phyloP scores from a whole-genome alignment of 2,113 vertebrate species.

The Anguilla japonica region DNA sequence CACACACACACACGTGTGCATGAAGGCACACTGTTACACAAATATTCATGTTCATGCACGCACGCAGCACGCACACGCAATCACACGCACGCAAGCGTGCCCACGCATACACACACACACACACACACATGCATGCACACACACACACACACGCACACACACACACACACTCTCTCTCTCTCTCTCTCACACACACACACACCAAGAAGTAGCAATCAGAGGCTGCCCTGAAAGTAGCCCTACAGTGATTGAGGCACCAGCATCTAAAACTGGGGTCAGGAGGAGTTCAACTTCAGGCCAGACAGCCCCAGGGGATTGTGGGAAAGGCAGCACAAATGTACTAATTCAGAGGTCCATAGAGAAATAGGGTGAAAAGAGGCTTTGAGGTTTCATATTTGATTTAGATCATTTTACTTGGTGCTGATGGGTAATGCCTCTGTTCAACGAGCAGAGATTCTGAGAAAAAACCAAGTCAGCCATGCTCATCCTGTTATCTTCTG shows the following conservation, averaged over 20 bases:
- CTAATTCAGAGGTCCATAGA: not conserved
- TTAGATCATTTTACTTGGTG: constrained; percentile 22
- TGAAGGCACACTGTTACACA: not conserved
- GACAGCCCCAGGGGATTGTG: constrained; percentile 32
- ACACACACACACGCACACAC: too few relatives aligned
- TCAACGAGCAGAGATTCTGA: constrained; percentile 33
- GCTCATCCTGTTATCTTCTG: constrained; percentile 10
- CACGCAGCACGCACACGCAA: too few relatives aligned
- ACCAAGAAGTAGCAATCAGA: constrained; percentile 6
- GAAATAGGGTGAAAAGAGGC: not conserved
- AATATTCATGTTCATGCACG: too few relatives aligned
- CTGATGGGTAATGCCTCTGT: constrained; percentile 30
- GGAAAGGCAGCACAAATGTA: not conserved
- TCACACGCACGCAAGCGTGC: too few relatives aligned
- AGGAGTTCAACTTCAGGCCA: constrained; percentile 48
- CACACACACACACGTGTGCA: not conserved
- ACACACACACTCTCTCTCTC: not conserved
- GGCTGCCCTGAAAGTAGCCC: constrained; percentile 12
- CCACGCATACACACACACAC: not conserved
- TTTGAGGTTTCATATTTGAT: not conserved
- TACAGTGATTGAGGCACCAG: constrained; percentile 5
- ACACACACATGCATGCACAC: too few relatives aligned
- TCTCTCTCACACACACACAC: constrained; percentile 25
- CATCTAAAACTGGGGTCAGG: constrained; percentile 33
- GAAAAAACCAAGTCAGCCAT: constrained; percentile 63